Evolutionary conservation across 2,113 vertebrate genomes (phyloP).

Genomic region (Lamprotornis superbus): DNA sequence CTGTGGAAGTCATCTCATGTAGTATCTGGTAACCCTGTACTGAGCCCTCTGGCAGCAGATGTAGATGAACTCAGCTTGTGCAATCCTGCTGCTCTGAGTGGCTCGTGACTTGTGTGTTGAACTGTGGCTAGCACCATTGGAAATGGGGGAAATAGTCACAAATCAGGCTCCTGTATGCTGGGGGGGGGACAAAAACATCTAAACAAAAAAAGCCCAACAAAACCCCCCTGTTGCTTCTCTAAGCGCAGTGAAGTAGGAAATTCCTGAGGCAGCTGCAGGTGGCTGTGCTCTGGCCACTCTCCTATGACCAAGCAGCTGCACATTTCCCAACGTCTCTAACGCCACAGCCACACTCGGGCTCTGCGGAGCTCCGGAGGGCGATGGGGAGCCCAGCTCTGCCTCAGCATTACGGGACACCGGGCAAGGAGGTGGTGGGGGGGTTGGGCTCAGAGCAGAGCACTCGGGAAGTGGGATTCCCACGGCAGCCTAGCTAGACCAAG

Average conservation of each 20-base stretch:
- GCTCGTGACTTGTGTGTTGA: background rate
- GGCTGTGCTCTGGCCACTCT: background rate
- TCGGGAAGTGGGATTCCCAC: fast-evolving
- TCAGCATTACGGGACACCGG: fast-evolving
- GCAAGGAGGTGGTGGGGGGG: too few species aligned
- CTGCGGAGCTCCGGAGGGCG: too few species aligned
- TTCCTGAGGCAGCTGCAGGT: background rate
- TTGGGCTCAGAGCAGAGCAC: fast-evolving
- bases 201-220: background rate
- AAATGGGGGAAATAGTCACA: background rate
- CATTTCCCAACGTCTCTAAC: background rate
- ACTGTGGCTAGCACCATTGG: background rate
- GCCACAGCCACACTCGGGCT: fast-evolving
- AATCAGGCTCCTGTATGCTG: background rate
- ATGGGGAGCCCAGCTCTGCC: fast-evolving
- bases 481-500: background rate
- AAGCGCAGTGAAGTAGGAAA: background rate
- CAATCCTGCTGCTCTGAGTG: background rate
- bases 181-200: fast-evolving
- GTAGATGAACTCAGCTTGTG: fast-evolving
- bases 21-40: background rate
- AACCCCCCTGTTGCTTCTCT: background rate
- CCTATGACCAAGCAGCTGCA: background rate
- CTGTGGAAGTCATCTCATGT: background rate
- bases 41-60: background rate